A percentile compares a stretch with the other conserved stretches of the same genome.
Conservation (phyloP, 2,113 vertebrate species). For the Fregetta grallaria region DNA sequence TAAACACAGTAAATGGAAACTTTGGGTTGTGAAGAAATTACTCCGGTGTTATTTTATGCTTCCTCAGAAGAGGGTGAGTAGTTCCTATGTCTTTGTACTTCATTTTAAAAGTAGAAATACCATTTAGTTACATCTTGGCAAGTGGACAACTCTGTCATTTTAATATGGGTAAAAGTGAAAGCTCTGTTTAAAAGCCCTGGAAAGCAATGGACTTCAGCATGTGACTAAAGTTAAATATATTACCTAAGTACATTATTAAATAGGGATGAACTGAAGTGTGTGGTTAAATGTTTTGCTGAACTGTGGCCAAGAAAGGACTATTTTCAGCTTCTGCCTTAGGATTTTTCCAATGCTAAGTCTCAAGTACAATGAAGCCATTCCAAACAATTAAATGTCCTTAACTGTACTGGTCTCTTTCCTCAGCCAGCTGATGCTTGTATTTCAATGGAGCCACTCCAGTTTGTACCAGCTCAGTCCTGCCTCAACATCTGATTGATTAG, state of each 20-base stretch:
- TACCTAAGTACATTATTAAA: neutral
- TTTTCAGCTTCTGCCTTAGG: conserved; percentile 15
- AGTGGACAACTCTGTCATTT: neutral
- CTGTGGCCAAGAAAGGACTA: neutral
- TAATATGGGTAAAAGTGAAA: neutral
- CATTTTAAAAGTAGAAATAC: conserved; percentile 25
- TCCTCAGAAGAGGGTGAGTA: neutral
- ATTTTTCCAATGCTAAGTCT: conserved; percentile 22
- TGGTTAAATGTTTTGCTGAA: neutral
- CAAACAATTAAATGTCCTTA: conserved; percentile 18
- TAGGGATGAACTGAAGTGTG: neutral
- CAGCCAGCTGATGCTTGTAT: neutral
- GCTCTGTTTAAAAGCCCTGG: neutral
- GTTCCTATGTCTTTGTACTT: neutral
- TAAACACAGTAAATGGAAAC: neutral
- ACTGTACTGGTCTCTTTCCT: neutral
- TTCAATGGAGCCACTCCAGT: neutral
- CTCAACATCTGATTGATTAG: neutral
- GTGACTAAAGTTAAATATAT: neutral
- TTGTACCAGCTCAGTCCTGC: neutral
- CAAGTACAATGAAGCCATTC: neutral
- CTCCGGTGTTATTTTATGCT: neutral
- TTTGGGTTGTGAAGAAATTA: neutral
- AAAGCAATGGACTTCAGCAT: neutral
- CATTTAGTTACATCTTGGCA: neutral